phyloP scores from a whole-genome alignment of 2,888 invertebrate genomes.

The Dolomedes plantarius region DNA sequence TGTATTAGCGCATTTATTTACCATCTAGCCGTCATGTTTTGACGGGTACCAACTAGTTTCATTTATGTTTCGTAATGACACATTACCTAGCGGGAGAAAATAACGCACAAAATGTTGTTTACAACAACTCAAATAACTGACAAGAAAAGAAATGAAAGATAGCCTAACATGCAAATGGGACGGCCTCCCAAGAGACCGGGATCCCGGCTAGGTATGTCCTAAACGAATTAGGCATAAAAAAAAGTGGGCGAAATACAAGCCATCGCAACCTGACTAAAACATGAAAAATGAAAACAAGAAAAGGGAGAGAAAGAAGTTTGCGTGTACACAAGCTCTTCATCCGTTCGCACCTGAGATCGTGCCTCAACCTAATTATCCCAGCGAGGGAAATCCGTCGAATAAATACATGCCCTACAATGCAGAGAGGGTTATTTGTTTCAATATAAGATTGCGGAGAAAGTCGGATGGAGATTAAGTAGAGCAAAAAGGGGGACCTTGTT shows the following conservation, averaged over 20 bases:
- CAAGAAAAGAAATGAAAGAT: too few species aligned
- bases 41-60: too few species aligned
- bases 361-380: constrained; percentile 55
- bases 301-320: not conserved
- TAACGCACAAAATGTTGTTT: too few species aligned
- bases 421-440: constrained; percentile 59
- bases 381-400: constrained; percentile 5
- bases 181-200: not conserved
- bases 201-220: not conserved
- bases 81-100: too few species aligned
- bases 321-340: constrained; percentile 2
- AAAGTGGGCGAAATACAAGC: not conserved
- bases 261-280: not conserved
- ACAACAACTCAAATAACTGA: too few species aligned
- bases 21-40: too few species aligned
- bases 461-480: constrained; percentile 7
- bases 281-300: constrained; percentile 7
- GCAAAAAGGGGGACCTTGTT: not conserved
- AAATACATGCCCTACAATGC: constrained; percentile 26
- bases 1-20: too few species aligned
- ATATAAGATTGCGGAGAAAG: constrained; percentile 38
- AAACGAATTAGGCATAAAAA: constrained; percentile 2
- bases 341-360: constrained; percentile 37
- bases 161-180: too few species aligned
- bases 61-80: too few species aligned